Base-by-base conservation (phyloP, 2,113 vertebrate genomes). In the Rhipidura dahli region DNA sequence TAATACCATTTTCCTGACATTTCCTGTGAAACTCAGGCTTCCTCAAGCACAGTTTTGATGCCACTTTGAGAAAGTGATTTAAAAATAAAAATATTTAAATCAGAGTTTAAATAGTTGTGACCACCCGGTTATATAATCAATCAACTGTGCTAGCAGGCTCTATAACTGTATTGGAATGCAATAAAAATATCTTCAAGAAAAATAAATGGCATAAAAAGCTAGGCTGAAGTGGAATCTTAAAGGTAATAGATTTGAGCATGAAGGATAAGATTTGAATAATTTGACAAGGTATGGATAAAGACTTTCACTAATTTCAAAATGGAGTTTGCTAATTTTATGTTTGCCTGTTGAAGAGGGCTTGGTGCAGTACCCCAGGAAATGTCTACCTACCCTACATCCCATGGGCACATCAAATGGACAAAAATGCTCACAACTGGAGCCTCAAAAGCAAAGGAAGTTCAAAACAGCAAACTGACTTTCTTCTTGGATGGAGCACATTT, bases 361-460 rank as follows among this genome's bases (percentile, higher is more conserved):
- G 21, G 9, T 30, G 15, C 11, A 83, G 37, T 2, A 3, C 19
- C 17, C n/a, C 37, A 15, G 17, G 33, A 73, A 35, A n/a, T 18
- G 8, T 30, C 18, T 56, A 53, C 23, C 37, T 35, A 16, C 17
- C 6, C 19, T 82, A n/a, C 6, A 40, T n/a, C 19, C 22, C 49
- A 23, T 3, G 13, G 11, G 50, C 5, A 17, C 15, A 56, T 15
- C 31, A 64, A 44, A 84, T 51, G 17, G 17, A 59, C 66, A 39
- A 76, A 73, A 47, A 2, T 0, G 0, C 30, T 60, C n/a, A 27
- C 5, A 23, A 23, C 35, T 9, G 6, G 11, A 89, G 42, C 20
- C 18, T 86, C 24, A 47, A 83, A 77, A 75, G 8, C 10, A 71
- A 42, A 15, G 28, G 11, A 75, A 56, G 7, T 30, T 40, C 20